phyloP scores from a whole-genome alignment of 2,888 invertebrate species.

The Buathra laborator region DNA sequence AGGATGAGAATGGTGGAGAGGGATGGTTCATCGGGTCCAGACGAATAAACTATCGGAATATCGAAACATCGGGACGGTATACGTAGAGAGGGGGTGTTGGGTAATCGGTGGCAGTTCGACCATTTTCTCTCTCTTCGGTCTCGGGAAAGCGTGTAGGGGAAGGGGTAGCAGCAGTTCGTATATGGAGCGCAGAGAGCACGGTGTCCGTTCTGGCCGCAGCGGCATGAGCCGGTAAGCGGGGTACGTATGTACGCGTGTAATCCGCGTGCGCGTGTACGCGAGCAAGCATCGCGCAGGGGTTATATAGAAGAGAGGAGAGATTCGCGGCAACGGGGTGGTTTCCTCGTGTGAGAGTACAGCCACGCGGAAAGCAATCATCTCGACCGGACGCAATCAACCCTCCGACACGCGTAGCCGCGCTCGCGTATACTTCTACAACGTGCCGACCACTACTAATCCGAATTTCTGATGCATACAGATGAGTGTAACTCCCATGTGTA shows the following conservation, averaged over 20 bases:
- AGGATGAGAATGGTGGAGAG: slow-evolving; percentile 69
- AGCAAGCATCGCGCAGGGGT: slow-evolving; percentile 25
- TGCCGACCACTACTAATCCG: slow-evolving; percentile 64
- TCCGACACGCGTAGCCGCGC: slow-evolving; percentile 70
- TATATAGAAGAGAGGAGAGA: slow-evolving; percentile 33
- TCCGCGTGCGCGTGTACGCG: slow-evolving; percentile 55
- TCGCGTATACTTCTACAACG: slow-evolving; percentile 58
- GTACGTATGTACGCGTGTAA: slow-evolving; percentile 60
- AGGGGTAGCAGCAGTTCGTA: neutral
- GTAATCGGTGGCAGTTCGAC: slow-evolving; percentile 67
- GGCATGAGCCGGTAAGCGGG: slow-evolving; percentile 50
- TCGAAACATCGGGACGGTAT: slow-evolving; percentile 78
- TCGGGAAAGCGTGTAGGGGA: neutral
- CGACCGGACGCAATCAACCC: slow-evolving; percentile 84
- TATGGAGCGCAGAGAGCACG: slow-evolving; percentile 15
- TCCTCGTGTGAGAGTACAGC: slow-evolving; percentile 72
- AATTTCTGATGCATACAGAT: neutral
- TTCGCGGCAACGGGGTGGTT: slow-evolving; percentile 47
- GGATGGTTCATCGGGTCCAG: slow-evolving; percentile 75
- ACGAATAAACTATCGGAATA: slow-evolving; percentile 84
- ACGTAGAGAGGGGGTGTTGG: slow-evolving; percentile 52
- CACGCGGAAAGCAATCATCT: slow-evolving; percentile 84
- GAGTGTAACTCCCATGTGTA: neutral
- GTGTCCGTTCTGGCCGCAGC: slow-evolving; percentile 53
- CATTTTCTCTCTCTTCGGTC: slow-evolving; percentile 24